A percentile compares a stretch with the other conserved stretches of the same genome.
Conservation (phyloP, 2,888 invertebrate species). For the Electrophaes corylata region DNA sequence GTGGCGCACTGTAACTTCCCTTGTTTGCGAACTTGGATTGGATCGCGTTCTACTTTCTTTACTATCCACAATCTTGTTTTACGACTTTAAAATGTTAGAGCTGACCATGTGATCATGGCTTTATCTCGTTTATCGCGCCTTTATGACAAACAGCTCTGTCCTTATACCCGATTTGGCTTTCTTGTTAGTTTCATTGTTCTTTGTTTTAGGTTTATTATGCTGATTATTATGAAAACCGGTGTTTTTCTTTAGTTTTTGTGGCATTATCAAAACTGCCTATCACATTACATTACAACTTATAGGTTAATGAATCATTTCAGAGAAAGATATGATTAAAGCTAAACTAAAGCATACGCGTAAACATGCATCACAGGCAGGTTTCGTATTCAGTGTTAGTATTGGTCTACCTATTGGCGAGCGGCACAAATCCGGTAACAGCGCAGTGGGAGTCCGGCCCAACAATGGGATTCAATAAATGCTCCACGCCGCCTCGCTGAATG, state of each 20-base stretch:
- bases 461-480: constrained; percentile 67
- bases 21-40: constrained; percentile 84
- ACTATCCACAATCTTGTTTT: constrained; percentile 80
- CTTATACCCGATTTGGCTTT: constrained; percentile 33
- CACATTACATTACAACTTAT: constrained; percentile 1
- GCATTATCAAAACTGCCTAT: neutral
- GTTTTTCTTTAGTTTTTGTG: neutral
- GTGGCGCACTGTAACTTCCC: constrained; percentile 73
- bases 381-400: constrained; percentile 12
- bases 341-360: too few relatives aligned
- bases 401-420: constrained; percentile 52
- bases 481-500: constrained; percentile 61
- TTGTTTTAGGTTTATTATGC: constrained; percentile 30
- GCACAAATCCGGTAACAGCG: constrained; percentile 62
- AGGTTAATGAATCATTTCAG: too few relatives aligned
- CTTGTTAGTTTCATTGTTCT: constrained; percentile 40
- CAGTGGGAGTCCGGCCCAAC: constrained; percentile 70
- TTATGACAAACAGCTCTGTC: constrained; percentile 47
- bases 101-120: constrained; percentile 59
- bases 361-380: neutral
- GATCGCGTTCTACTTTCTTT: constrained; percentile 80
- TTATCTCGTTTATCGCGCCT: constrained; percentile 48
- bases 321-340: too few relatives aligned
- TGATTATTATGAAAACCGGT: neutral
- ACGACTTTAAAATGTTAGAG: constrained; percentile 77